Conservation (phyloP, 92 coral and sea anemone species). For the Hydrozoanthus gracilis region DNA sequence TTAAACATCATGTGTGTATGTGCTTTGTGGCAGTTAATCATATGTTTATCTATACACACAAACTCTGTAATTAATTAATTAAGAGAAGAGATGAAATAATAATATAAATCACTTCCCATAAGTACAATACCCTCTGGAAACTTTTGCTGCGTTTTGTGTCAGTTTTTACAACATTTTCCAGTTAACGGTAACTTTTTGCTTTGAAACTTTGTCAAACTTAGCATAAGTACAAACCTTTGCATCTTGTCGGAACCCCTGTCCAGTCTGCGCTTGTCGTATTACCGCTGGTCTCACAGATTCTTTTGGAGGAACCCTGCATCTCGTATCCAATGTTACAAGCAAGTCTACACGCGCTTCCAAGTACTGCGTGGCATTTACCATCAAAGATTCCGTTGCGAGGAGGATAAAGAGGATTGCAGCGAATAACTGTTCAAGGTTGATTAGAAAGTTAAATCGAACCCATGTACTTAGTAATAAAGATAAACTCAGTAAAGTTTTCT, state of each 20-base stretch:
- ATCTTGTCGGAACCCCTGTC: neutral
- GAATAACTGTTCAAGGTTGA: neutral
- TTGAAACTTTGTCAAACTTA: neutral
- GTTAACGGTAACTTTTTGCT: neutral
- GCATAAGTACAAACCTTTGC: slow-evolving; percentile 1
- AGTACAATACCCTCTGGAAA: too few relatives aligned
- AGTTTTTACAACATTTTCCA: neutral
- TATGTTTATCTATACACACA: too few relatives aligned
- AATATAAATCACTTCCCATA: too few relatives aligned
- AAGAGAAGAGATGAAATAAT: too few relatives aligned
- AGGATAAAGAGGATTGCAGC: neutral
- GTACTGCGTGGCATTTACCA: neutral
- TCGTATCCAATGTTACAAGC: neutral
- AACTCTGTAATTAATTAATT: too few relatives aligned
- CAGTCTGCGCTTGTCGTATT: slow-evolving; percentile 20
- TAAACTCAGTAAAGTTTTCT: too few relatives aligned
- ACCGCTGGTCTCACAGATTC: neutral
- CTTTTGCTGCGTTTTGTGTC: neutral
- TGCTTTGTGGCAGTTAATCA: neutral
- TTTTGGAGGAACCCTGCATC: neutral
- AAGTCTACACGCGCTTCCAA: neutral
- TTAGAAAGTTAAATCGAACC: too few relatives aligned
- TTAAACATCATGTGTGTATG: too few relatives aligned
- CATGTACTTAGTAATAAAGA: too few relatives aligned
- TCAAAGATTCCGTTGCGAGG: neutral